Evolutionary conservation across 2,113 vertebrate species (phyloP), one percentile per base, ranked within the genome.

Genomic region (Chaetura pelagica): DNA sequence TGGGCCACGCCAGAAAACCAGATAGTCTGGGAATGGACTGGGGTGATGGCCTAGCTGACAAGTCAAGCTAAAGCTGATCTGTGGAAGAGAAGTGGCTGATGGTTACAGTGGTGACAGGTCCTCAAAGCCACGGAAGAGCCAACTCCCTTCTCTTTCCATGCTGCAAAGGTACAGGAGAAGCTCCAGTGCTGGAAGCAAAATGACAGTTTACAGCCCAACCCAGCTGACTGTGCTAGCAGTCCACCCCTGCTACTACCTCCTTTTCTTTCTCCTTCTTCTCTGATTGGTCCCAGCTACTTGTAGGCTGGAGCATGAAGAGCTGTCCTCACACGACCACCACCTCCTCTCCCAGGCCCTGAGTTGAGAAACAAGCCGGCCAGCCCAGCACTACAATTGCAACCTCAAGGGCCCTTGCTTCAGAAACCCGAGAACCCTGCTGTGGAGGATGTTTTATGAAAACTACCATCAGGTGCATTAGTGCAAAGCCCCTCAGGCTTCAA

Each of bases 161-260:
- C 71, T 67, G 26, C 0, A 0, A 81, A 77, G 59, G 35, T 16
- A 58, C n/a, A 38, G 7, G 11, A 54, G 30, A 12, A 29, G 15
- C 73, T 26, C 35, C 44, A 52, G n/a, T 27, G 27, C 34, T 64
- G 14, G 23, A 84, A 83, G 8, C 26, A 73, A 35, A 72, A 78
- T 0, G 0, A 67, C 29, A 11, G 15, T 34, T 82, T 85, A 67
- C 30, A 75, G 61, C 26, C 23, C 16, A 69, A 0, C 34, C 24
- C 38, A 38, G 10, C 74, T 22, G 22, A 82, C 44, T 32, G 17
- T 7, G 27, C 6, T 23, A 63, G 59, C 40, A 83, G 32, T 64
- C 26, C 35, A 32, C 9, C 11, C 14, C 49, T 44, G 14, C 15
- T 46, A 38, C 30, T 35, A 40, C 1, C 13, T 72, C 52, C 26